A percentile compares a stretch with the other conserved stretches of the same genome.
These are phyloP conservation scores for Murina feae DNA, from an alignment of 2,113 vertebrate species.

Conservation along the genomic window DNA sequence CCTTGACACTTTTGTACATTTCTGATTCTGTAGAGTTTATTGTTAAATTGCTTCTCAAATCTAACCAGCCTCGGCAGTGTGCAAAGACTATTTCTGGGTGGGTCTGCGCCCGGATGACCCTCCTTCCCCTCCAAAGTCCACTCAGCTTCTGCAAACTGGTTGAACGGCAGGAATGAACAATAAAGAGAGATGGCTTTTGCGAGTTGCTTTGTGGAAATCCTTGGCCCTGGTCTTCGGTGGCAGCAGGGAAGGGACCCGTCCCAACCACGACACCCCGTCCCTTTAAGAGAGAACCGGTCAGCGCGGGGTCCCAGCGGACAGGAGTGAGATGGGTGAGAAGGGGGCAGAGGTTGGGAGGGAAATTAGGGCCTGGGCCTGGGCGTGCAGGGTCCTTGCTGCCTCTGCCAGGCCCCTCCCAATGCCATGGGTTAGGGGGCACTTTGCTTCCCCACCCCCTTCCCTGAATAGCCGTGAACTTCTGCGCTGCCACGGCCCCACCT, in stretches of 20 bases:
- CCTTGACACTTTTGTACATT: conserved; percentile 68
- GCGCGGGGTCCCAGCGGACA: too few species aligned
- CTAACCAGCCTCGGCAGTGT: conserved; percentile 64
- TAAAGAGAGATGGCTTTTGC: conserved; percentile 59
- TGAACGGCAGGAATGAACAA: conserved; percentile 63
- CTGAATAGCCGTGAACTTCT: not conserved
- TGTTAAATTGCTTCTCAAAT: conserved; percentile 72
- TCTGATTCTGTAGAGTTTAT: conserved; percentile 76
- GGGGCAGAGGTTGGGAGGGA: not conserved
- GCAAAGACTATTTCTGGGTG: conserved; percentile 40
- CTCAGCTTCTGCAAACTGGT: conserved; percentile 64
- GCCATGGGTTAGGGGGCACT: not conserved
- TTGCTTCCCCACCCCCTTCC: not conserved
- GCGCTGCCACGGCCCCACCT: not conserved
- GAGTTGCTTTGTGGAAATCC: conserved; percentile 21
- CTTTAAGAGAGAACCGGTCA: not conserved
- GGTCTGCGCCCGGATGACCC: not conserved
- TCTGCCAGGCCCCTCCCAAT: not conserved
- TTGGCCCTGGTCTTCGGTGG: not conserved
- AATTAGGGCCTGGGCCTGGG: not conserved
- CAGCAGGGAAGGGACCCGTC: not conserved
- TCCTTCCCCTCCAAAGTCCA: conserved; percentile 21
- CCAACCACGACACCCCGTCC: not conserved
- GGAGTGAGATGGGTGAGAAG: not conserved
- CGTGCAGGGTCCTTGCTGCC: rapidly evolving